phyloP scores from a whole-genome alignment of 2,797 vertebrate species.

The Loriculus beryllinus region DNA sequence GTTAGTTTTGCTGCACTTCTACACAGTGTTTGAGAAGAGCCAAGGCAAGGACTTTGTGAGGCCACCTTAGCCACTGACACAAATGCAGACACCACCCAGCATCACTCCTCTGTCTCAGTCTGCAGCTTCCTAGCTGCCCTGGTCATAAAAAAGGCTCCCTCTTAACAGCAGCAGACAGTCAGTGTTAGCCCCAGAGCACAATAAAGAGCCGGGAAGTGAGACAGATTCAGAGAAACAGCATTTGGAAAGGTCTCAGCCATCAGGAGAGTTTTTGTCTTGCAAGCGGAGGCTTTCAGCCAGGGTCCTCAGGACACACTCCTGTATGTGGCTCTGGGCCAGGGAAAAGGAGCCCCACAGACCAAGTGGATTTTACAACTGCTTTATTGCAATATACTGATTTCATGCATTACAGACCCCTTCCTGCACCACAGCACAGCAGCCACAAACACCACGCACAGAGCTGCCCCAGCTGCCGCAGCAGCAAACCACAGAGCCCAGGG shows the following conservation, averaged over 20 bases:
- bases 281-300: background rate
- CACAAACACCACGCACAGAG: background rate
- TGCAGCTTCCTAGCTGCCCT: background rate
- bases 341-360: background rate
- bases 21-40: background rate
- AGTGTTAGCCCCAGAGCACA: background rate
- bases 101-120: background rate
- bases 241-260: background rate
- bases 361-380: background rate
- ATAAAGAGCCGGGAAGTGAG: background rate
- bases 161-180: background rate
- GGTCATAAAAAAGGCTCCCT: background rate
- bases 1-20: background rate
- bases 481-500: background rate
- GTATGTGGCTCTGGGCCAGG: background rate
- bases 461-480: background rate
- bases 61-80: background rate
- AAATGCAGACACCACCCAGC: background rate
- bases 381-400: background rate
- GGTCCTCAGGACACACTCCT: background rate
- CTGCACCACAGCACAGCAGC: background rate
- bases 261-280: background rate
- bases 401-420: background rate
- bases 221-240: background rate
- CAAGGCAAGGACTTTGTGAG: background rate